A percentile compares a stretch with the other conserved stretches of the same genome.
These are phyloP conservation scores for Phylloscopus trochilus DNA, from an alignment of 2,113 vertebrate species.

Conservation along the genomic window DNA sequence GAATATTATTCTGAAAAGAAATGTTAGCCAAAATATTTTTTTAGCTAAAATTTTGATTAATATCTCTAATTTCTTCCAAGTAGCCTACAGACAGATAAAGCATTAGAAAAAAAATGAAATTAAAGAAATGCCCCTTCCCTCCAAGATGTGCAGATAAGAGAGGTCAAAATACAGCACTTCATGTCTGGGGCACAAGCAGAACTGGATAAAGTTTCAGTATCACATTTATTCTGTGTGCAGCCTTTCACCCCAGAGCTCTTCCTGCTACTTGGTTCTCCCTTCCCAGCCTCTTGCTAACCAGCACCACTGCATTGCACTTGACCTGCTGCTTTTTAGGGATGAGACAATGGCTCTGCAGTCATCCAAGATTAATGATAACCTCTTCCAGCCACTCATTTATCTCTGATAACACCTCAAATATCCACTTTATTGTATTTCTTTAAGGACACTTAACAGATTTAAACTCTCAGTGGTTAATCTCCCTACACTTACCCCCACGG, in stretches of 20 bases:
- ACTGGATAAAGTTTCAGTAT: not conserved
- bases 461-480: not conserved
- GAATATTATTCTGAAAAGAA: not conserved
- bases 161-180: not conserved
- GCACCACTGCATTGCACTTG: not conserved
- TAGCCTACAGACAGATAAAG: not conserved
- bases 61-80: not conserved
- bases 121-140: not conserved
- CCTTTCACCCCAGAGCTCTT: not conserved
- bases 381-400: not conserved
- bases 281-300: accelerated
- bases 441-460: not conserved
- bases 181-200: not conserved
- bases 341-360: not conserved
- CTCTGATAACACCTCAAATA: not conserved
- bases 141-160: not conserved
- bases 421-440: not conserved
- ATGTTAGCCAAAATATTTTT: not conserved
- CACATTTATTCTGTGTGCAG: not conserved
- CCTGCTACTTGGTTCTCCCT: not conserved
- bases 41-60: not conserved
- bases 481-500: accelerated
- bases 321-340: not conserved
- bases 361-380: not conserved
- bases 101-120: not conserved